Conservation (phyloP, 2,113 vertebrate genomes). For the Aldabrachelys gigantea region DNA sequence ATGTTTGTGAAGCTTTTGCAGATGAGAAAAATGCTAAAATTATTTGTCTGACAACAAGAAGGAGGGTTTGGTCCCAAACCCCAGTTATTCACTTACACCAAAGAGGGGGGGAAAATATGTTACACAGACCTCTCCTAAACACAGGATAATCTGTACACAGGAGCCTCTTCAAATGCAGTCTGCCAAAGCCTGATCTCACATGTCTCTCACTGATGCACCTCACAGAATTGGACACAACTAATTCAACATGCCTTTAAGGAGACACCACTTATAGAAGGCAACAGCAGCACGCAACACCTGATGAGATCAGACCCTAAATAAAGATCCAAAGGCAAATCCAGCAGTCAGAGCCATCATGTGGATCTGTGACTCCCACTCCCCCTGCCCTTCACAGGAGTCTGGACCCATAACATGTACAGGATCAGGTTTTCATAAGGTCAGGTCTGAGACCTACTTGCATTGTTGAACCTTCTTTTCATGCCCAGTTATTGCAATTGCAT, state of each 20-base stretch:
- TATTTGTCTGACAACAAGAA: rapidly evolving
- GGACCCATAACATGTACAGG: slow-evolving; percentile 20
- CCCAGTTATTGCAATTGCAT: slow-evolving; percentile 44
- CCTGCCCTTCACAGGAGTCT: not conserved
- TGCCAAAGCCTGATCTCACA: slow-evolving; percentile 13
- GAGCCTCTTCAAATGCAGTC: slow-evolving; percentile 3
- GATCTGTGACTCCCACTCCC: not conserved
- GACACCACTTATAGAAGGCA: not conserved
- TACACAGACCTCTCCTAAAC: not conserved
- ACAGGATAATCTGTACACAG: slow-evolving; percentile 18
- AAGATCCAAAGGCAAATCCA: slow-evolving; percentile 29
- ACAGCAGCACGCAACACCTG: not conserved
- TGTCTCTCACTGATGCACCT: slow-evolving; percentile 12
- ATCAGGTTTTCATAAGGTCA: slow-evolving; percentile 55
- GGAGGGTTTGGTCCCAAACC: not conserved
- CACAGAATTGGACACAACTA: not conserved
- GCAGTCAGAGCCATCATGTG: not conserved
- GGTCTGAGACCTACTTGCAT: slow-evolving; percentile 7
- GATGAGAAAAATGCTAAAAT: not conserved
- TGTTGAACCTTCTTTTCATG: slow-evolving; percentile 44
- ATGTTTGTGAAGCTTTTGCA: not conserved
- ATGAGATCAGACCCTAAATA: not conserved
- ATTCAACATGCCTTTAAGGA: slow-evolving; percentile 17
- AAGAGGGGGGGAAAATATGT: not conserved
- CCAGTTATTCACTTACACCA: not conserved